Conservation (phyloP, 1,140 invertebrate genomes). For the Ostrea denselamellosa region DNA sequence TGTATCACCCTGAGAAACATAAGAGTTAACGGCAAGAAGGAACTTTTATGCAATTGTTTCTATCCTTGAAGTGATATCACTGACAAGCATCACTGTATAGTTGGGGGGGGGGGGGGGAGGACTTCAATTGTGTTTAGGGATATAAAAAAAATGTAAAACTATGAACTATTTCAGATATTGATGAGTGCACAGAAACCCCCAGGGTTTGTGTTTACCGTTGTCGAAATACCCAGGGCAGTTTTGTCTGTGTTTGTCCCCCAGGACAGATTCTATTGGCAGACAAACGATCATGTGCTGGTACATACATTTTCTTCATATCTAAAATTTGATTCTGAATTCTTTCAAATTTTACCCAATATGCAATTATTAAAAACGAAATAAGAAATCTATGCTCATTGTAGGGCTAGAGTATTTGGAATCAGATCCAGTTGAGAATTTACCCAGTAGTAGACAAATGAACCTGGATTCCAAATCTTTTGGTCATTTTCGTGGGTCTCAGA, state of each 20-base stretch:
- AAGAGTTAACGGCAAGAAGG: too few relatives aligned
- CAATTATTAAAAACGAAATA: neutral
- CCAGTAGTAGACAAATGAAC: neutral
- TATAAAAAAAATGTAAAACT: too few relatives aligned
- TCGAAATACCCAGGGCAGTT: conserved; percentile 82
- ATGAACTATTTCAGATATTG: conserved; percentile 80
- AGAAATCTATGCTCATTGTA: neutral
- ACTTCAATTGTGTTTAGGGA: too few relatives aligned
- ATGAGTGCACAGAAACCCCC: conserved; percentile 81
- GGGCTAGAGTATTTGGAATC: conserved; percentile 28
- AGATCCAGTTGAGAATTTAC: neutral
- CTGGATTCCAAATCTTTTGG: neutral
- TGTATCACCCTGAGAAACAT: too few relatives aligned
- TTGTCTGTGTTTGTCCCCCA: conserved; percentile 83
- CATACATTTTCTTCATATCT: conserved; percentile 13
- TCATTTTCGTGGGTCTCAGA: neutral
- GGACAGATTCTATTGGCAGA: conserved; percentile 81
- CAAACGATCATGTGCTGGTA: conserved; percentile 79
- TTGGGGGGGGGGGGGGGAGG: too few relatives aligned
- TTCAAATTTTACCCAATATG: neutral
- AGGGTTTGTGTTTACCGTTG: conserved; percentile 82
- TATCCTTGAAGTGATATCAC: too few relatives aligned
- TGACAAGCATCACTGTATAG: too few relatives aligned
- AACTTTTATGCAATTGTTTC: too few relatives aligned
- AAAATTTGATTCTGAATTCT: neutral